Evolutionary conservation across 2,113 vertebrate species (phyloP), one percentile per base, ranked within the genome.

Genomic region (Rana temporaria): DNA sequence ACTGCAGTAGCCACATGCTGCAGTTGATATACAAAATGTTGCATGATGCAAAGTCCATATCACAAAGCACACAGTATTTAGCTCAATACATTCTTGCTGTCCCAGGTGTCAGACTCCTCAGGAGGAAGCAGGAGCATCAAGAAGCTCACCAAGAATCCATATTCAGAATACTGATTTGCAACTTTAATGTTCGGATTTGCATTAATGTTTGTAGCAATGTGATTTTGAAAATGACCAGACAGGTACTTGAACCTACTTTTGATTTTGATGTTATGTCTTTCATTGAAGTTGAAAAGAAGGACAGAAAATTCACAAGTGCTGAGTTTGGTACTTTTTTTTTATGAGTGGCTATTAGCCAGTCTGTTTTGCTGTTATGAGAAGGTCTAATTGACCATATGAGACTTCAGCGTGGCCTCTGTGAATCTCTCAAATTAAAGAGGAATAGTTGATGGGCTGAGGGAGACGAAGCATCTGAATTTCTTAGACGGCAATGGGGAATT

Each of bases 321-420:
- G 81, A 83, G 81, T 68, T 74, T 67, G 71, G 66, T 74, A 42
- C 65, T 83, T 83, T 81, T 76, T 30, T 73, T 55, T 55, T 83
- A 76, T n/a, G 53, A 83, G 53, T 83, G 64, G 64, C 55, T 53
- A 83, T 83, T 64, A 75, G 71, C 71, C 71, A 83, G 81, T 76
- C 63, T 83, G 81, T 76, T 83, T 83, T 82, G 70, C 80, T 82
- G 72, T 82, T 74, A 82, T 82, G 70, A 82, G 70, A 66, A 75
- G 64, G 71, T 83, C 71, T 83, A 83, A 83, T 83, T 83, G 81
- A 83, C 81, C 81, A 83, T 83, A 83, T 83, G 81, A 83, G 81
- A 83, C 72, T 83, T 76, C 53, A 83, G 53, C 81, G 17, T 76
- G 81, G 81, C 81, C 81, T 76, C 81, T 60, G 71, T 76, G 81